These are phyloP conservation scores for Ochropleura leucogaster DNA, from an alignment of 2,888 invertebrate genomes.

Conservation along the genomic window DNA sequence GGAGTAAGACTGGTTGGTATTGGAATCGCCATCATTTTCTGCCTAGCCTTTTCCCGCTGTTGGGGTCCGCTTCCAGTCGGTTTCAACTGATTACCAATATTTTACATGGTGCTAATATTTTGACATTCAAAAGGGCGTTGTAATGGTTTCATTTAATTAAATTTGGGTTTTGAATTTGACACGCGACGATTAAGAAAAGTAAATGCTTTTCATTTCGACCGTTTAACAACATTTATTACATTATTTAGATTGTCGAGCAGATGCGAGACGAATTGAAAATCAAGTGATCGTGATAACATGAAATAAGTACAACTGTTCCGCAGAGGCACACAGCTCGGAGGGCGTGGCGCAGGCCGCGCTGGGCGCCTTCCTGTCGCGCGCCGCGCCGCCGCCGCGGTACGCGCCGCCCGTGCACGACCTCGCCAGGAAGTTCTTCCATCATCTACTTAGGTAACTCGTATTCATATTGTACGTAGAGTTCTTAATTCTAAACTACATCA, in stretches of 20 bases:
- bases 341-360: slow-evolving; percentile 93
- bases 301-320: neutral
- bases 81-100: too few species aligned
- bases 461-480: neutral
- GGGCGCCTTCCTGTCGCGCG: slow-evolving; percentile 94
- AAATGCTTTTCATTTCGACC: neutral
- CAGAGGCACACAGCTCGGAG: slow-evolving; percentile 72
- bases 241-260: neutral
- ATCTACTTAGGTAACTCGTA: slow-evolving; percentile 91
- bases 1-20: slow-evolving; percentile 71
- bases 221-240: neutral
- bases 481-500: neutral
- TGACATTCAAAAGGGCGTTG: too few species aligned
- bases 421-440: slow-evolving; percentile 96
- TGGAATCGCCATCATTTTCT: too few species aligned
- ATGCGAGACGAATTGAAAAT: neutral
- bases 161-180: too few species aligned
- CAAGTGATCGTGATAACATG: neutral
- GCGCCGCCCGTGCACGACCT: slow-evolving; percentile 95
- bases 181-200: too few species aligned
- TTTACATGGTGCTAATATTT: too few species aligned
- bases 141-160: too few species aligned
- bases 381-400: slow-evolving; percentile 91
- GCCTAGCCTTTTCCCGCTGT: too few species aligned
- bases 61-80: too few species aligned